A percentile compares a stretch with the other conserved stretches of the same genome.
Conservation (phyloP, 2,888 invertebrate species). For the Melieria omissa region DNA sequence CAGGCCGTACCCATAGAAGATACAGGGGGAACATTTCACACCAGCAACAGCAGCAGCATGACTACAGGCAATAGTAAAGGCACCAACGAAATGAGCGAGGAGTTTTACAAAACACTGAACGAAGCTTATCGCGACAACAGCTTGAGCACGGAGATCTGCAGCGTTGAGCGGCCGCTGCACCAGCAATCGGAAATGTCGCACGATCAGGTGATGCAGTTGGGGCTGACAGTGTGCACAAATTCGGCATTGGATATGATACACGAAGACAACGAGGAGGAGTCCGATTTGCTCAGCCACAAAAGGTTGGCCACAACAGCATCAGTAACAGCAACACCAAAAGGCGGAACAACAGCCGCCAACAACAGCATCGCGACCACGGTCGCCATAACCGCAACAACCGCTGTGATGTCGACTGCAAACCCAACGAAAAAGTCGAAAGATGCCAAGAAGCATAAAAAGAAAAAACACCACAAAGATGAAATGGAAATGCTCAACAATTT, state of each 20-base stretch:
- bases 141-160: slow-evolving; percentile 52
- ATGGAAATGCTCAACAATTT: slow-evolving; percentile 66
- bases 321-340: slow-evolving; percentile 37
- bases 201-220: slow-evolving; percentile 43
- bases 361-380: slow-evolving; percentile 22
- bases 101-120: slow-evolving; percentile 88
- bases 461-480: slow-evolving; percentile 62
- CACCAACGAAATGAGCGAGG: slow-evolving; percentile 81
- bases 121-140: slow-evolving; percentile 85
- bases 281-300: slow-evolving; percentile 1
- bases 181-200: slow-evolving; percentile 49
- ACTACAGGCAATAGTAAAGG: slow-evolving; percentile 32
- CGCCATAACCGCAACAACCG: slow-evolving; percentile 28
- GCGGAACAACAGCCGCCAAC: neutral
- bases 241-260: slow-evolving; percentile 88
- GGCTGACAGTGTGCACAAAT: slow-evolving; percentile 71
- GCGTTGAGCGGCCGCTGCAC: slow-evolving; percentile 49
- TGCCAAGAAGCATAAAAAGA: slow-evolving; percentile 58
- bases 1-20: slow-evolving; percentile 60
- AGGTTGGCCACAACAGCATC: neutral
- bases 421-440: slow-evolving; percentile 46
- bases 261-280: slow-evolving; percentile 81
- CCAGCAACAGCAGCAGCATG: neutral
- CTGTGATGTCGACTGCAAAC: neutral
- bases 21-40: slow-evolving; percentile 52